A percentile compares a stretch with the other conserved stretches of the same genome.
Evolutionary conservation across 2,113 vertebrate genomes (phyloP).

Genomic region (Petrocephalus zakoni): DNA sequence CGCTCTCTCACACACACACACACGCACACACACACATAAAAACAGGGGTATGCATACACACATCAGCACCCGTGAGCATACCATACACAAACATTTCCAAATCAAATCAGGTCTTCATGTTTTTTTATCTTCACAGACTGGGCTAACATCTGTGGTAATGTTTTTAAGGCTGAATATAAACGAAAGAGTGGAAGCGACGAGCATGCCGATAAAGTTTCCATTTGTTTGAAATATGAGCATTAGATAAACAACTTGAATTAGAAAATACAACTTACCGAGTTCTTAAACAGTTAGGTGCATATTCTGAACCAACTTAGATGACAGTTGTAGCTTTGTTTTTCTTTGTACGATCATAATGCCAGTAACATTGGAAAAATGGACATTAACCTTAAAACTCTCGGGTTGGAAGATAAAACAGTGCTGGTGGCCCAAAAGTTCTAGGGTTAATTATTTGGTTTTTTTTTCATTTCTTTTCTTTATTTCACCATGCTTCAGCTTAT

Average conservation of each 20-base stretch:
- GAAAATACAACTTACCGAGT: conserved; percentile 54
- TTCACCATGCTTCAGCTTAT: conserved; percentile 79
- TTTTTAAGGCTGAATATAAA: background rate
- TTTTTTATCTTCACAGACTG: background rate
- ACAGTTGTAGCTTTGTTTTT: conserved; percentile 89
- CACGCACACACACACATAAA: conserved; percentile 32
- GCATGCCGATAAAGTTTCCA: conserved; percentile 16
- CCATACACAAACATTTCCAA: conserved; percentile 27
- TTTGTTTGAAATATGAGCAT: conserved; percentile 9
- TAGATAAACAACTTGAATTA: conserved; percentile 46
- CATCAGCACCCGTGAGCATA: conserved; percentile 14
- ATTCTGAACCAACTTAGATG: conserved; percentile 99
- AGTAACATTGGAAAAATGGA: conserved; percentile 78
- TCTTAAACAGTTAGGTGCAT: conserved; percentile 15
- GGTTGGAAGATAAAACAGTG: conserved; percentile 24
- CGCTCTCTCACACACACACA: conserved; percentile 17
- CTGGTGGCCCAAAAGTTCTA: conserved; percentile 53
- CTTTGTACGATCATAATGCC: conserved; percentile 86
- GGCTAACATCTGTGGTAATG: conserved; percentile 7
- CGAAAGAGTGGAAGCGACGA: background rate
- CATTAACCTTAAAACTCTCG: conserved; percentile 62
- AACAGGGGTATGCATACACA: conserved; percentile 22
- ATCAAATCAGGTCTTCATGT: background rate
- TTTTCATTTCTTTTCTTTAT: conserved; percentile 46
- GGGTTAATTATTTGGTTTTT: conserved; percentile 46